A percentile compares a stretch with the other conserved stretches of the same genome.
These are phyloP conservation scores for Elysia chlorotica DNA, from an alignment of 1,140 invertebrate species.

Conservation along the genomic window DNA sequence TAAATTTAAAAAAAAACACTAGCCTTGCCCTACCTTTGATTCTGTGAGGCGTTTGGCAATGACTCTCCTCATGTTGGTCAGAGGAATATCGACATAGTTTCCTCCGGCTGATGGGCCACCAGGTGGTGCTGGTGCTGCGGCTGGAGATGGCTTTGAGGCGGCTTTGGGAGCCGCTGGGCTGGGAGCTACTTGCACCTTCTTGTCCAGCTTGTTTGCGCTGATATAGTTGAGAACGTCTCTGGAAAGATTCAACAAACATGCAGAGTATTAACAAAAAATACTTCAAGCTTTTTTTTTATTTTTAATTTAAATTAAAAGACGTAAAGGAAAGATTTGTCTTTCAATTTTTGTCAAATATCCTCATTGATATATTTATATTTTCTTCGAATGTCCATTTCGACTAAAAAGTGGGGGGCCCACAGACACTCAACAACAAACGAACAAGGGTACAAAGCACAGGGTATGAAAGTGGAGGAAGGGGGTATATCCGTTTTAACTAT, in stretches of 20 bases:
- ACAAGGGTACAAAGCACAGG: no score
- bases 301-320: not conserved
- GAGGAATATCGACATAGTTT: conserved; percentile 74
- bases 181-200: conserved; percentile 44
- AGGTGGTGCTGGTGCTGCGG: conserved; percentile 11
- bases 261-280: no score
- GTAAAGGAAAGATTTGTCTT: not conserved
- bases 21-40: conserved; percentile 89
- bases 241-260: no score
- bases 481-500: no score
- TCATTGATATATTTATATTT: no score
- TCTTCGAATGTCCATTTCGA: no score
- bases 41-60: conserved; percentile 87
- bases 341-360: no score
- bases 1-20: not conserved
- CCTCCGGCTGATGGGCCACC: conserved; percentile 61
- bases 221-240: conserved; percentile 70
- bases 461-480: no score
- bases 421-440: no score
- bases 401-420: no score
- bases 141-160: not conserved
- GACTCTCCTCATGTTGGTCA: conserved; percentile 81
- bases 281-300: no score
- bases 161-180: not conserved
- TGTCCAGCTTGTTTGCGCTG: conserved; percentile 65